Percentiles rank a stretch among this genome's conserved stretches.
phyloP scores from a whole-genome alignment of 1,140 invertebrate genomes.

The Brachionus rotundiformis region DNA sequence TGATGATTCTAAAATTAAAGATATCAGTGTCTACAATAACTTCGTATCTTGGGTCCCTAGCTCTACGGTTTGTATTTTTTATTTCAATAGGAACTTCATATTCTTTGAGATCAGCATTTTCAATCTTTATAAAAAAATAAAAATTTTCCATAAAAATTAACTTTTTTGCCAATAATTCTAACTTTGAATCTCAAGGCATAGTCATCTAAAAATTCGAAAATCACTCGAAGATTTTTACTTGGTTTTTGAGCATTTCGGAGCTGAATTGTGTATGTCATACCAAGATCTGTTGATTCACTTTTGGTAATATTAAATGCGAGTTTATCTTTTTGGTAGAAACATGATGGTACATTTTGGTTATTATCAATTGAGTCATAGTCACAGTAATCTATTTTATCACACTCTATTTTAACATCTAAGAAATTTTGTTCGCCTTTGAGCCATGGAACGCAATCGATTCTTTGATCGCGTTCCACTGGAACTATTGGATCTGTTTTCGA shows the following conservation, averaged over 20 bases:
- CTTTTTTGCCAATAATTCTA: background rate
- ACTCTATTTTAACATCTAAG: background rate
- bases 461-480: background rate
- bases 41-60: slow-evolving; percentile 29
- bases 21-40: background rate
- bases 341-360: slow-evolving; percentile 15
- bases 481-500: background rate
- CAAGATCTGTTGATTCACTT: background rate
- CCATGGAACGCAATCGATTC: slow-evolving; percentile 46
- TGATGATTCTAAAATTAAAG: slow-evolving; percentile 47
- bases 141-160: background rate
- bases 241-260: background rate
- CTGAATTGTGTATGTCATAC: background rate
- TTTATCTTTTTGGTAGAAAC: slow-evolving; percentile 7
- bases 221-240: background rate
- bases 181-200: slow-evolving; percentile 47
- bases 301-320: background rate
- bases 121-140: slow-evolving; percentile 43
- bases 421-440: background rate
- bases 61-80: slow-evolving; percentile 25
- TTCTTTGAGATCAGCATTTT: background rate
- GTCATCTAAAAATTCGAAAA: slow-evolving; percentile 35
- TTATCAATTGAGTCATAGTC: slow-evolving; percentile 23
- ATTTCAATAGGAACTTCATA: slow-evolving; percentile 49
- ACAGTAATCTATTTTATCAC: background rate